These are phyloP conservation scores for Amiota mariae DNA, from an alignment of 2,888 invertebrate species.

Conservation along the genomic window DNA sequence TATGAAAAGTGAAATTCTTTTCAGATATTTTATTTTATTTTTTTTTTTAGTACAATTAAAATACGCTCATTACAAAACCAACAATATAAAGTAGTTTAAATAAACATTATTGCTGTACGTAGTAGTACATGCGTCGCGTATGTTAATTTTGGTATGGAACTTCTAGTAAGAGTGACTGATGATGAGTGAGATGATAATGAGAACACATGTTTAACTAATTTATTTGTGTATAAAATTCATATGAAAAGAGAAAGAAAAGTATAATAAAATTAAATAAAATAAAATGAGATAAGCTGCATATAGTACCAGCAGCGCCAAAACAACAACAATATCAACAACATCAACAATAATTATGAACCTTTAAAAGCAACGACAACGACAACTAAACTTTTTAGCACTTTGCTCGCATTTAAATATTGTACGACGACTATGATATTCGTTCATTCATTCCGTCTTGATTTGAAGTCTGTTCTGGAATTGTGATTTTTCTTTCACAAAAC, in stretches of 20 bases:
- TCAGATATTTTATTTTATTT: neutral
- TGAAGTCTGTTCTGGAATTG: too few relatives aligned
- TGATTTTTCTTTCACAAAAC: too few relatives aligned
- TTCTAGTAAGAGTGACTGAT: constrained; percentile 5
- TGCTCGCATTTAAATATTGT: constrained; percentile 53
- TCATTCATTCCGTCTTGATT: neutral
- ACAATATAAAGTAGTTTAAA: constrained; percentile 13
- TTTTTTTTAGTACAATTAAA: neutral
- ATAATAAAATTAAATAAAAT: too few relatives aligned
- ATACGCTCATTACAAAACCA: constrained; percentile 4
- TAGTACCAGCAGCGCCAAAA: too few relatives aligned
- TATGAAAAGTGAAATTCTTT: constrained; percentile 23
- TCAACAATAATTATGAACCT: too few relatives aligned
- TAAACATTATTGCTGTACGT: neutral
- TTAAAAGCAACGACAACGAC: constrained; percentile 1
- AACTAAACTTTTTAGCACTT: constrained; percentile 56
- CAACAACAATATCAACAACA: too few relatives aligned
- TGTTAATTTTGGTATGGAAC: neutral
- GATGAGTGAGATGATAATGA: neutral
- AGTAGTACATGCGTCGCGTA: neutral
- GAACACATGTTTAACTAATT: constrained; percentile 29
- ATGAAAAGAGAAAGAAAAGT: constrained; percentile 13
- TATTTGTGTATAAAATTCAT: constrained; percentile 16
- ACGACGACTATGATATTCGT: constrained; percentile 32
- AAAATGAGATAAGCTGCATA: too few relatives aligned